phyloP scores from a whole-genome alignment of 2,888 invertebrate genomes.

The Globia sparganii region DNA sequence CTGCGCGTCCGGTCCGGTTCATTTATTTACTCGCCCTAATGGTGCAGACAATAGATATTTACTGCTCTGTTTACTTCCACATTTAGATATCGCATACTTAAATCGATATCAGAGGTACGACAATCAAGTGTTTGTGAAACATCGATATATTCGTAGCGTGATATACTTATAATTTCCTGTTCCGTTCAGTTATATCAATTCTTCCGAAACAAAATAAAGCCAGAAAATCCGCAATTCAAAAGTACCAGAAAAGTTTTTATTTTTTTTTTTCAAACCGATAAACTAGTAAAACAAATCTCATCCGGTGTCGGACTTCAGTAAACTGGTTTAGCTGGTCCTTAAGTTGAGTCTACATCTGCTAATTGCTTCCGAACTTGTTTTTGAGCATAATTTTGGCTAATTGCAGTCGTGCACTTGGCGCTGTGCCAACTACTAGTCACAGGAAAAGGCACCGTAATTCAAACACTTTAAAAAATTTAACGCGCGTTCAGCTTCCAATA shows the following conservation, averaged over 20 bases:
- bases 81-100: slow-evolving; percentile 65
- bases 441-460: slow-evolving; percentile 81
- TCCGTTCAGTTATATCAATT: slow-evolving; percentile 13
- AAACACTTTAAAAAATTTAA: slow-evolving; percentile 72
- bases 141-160: not conserved
- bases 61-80: slow-evolving; percentile 75
- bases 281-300: slow-evolving; percentile 75
- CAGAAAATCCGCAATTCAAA: slow-evolving; percentile 12
- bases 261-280: slow-evolving; percentile 61
- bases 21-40: slow-evolving; percentile 77
- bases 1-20: slow-evolving; percentile 71
- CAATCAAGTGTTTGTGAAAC: not conserved
- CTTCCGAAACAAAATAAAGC: slow-evolving; percentile 1
- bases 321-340: slow-evolving; percentile 80
- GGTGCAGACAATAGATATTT: slow-evolving; percentile 77
- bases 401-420: slow-evolving; percentile 85
- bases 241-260: slow-evolving; percentile 17
- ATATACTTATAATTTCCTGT: not conserved
- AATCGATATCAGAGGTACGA: slow-evolving; percentile 42
- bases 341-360: slow-evolving; percentile 86
- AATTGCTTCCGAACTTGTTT: slow-evolving; percentile 89
- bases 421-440: slow-evolving; percentile 79
- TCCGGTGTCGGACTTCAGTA: slow-evolving; percentile 73
- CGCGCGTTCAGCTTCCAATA: slow-evolving; percentile 59
- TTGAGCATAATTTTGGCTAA: slow-evolving; percentile 89